Conservation (phyloP, 2,888 invertebrate species). For the Gandaritis pyraliata region DNA sequence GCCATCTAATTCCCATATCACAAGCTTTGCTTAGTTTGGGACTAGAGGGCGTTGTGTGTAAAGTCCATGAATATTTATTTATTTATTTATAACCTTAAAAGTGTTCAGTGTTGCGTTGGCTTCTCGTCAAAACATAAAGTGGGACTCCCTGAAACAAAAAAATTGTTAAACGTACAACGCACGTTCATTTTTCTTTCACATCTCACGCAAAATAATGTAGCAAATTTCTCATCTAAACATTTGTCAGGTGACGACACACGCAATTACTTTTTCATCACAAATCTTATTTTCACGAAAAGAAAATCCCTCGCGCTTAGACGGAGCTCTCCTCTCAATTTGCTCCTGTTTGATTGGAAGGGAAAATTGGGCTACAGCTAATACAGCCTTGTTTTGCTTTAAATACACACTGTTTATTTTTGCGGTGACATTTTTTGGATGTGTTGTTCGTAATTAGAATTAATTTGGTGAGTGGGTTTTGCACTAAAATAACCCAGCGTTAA, state of each 20-base stretch:
- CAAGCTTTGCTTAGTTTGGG: no score
- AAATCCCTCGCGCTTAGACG: constrained; percentile 56
- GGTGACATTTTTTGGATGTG: not conserved
- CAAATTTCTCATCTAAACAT: constrained; percentile 58
- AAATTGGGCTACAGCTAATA: constrained; percentile 38
- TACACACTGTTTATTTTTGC: constrained; percentile 11
- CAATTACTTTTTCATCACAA: constrained; percentile 69
- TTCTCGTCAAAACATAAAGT: no score
- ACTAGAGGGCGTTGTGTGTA: no score
- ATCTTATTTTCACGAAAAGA: constrained; percentile 60
- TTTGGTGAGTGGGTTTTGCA: not conserved
- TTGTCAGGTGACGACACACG: constrained; percentile 63
- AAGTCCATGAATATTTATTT: no score
- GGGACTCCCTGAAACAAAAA: not conserved
- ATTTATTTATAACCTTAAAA: no score
- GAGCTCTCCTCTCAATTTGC: constrained; percentile 46
- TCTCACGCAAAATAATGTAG: constrained; percentile 37
- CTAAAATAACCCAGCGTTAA: not conserved
- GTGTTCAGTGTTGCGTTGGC: no score
- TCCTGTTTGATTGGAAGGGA: constrained; percentile 43
- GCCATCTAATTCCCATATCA: no score
- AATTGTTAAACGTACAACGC: constrained; percentile 78
- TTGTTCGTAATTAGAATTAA: not conserved
- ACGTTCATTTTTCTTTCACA: constrained; percentile 51
- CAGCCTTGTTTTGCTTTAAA: constrained; percentile 34